A percentile compares a stretch with the other conserved stretches of the same genome.
Conservation (phyloP, 2,113 vertebrate genomes). For the Electrona antarctica region DNA sequence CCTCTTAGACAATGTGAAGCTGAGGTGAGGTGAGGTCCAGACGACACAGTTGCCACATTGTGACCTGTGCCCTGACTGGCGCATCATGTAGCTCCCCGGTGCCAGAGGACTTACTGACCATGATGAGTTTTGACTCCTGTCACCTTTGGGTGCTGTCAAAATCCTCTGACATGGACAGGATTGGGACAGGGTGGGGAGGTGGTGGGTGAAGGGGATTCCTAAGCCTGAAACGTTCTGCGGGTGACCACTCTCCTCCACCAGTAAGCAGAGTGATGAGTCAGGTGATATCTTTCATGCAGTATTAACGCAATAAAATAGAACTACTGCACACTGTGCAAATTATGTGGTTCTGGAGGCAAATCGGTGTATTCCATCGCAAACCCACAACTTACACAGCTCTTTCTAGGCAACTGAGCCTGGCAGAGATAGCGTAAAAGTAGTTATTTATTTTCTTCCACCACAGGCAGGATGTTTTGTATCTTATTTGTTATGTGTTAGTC, state of each 20-base stretch:
- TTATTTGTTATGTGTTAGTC: conserved; percentile 9
- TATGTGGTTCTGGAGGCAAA: too few species aligned
- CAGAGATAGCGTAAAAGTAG: too few species aligned
- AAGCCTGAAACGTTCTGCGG: conserved; percentile 68
- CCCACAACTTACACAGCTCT: too few species aligned
- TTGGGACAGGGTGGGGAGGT: conserved; percentile 64
- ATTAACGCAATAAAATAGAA: too few species aligned
- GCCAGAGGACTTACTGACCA: conserved; percentile 80
- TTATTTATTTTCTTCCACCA: not conserved
- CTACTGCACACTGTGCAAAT: too few species aligned
- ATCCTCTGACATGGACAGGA: conserved; percentile 67
- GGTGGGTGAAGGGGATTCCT: conserved; percentile 39
- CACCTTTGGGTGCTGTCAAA: conserved; percentile 85
- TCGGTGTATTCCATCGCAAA: too few species aligned
- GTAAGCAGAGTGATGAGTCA: not conserved
- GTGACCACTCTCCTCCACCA: conserved; percentile 36
- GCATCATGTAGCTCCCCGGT: conserved; percentile 80
- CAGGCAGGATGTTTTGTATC: conserved; percentile 20
- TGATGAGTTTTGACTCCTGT: conserved; percentile 93
- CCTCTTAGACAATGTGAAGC: conserved; percentile 72
- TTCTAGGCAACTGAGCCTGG: too few species aligned
- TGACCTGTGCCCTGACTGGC: conserved; percentile 84
- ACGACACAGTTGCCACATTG: conserved; percentile 65
- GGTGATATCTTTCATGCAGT: not conserved
- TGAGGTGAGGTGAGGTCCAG: conserved; percentile 85